Percentiles rank a stretch among this genome's conserved stretches.
phyloP scores from a whole-genome alignment of 2,113 vertebrate species.

The Poecilia latipinna region DNA sequence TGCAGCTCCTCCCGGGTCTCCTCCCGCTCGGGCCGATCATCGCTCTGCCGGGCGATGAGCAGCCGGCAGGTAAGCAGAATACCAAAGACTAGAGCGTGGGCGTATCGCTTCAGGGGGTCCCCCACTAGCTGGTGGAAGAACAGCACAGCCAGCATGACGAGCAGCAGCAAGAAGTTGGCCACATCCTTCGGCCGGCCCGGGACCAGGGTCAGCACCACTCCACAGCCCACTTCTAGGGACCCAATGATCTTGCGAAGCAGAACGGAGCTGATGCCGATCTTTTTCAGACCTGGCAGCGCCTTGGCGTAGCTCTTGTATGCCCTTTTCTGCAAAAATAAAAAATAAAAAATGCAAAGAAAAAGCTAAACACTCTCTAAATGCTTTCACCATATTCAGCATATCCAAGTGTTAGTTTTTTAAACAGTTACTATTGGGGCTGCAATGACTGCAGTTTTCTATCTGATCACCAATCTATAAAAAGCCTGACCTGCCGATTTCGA shows the following conservation, averaged over 20 bases:
- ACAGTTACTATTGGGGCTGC: no score
- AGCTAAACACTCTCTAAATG: not conserved
- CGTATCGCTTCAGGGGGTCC: conserved; percentile 95
- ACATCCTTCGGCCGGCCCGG: conserved; percentile 95
- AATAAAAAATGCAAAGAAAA: conserved; percentile 2
- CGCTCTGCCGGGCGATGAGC: conserved; percentile 93
- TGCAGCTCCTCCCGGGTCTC: conserved; percentile 85
- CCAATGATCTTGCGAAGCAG: conserved; percentile 96
- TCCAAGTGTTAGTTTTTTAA: not conserved
- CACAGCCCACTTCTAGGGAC: conserved; percentile 92
- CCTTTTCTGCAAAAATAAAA: conserved; percentile 84
- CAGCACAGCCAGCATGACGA: conserved; percentile 93
- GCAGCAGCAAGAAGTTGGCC: conserved; percentile 94
- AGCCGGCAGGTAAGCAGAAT: conserved; percentile 97
- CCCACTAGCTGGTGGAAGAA: conserved; percentile 98
- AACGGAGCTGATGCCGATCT: conserved; percentile 95
- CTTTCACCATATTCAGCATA: not conserved
- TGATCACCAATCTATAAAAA: no score
- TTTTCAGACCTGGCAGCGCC: conserved; percentile 93
- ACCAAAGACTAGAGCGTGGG: conserved; percentile 95
- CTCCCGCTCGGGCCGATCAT: conserved; percentile 87
- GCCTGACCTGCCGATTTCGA: no score
- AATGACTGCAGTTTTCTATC: no score
- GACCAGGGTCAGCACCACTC: conserved; percentile 93
- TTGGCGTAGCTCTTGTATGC: conserved; percentile 98